A percentile compares a stretch with the other conserved stretches of the same genome.
Evolutionary conservation across 2,797 vertebrate species (phyloP).

Genomic region (Sebastes taczanowskii): DNA sequence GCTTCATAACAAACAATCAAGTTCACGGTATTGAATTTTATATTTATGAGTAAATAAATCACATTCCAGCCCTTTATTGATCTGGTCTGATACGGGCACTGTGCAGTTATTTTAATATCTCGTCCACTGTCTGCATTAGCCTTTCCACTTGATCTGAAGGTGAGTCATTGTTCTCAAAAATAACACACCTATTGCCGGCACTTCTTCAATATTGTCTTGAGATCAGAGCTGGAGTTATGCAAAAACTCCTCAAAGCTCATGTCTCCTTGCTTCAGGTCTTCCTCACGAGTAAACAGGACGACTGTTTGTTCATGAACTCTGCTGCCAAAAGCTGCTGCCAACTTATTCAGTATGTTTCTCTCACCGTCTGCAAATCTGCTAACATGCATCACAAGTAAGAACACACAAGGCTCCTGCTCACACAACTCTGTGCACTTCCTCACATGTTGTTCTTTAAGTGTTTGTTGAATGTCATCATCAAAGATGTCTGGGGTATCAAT

Average conservation of each 20-base stretch:
- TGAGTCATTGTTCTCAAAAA: neutral
- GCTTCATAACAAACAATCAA: neutral
- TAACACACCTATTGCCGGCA: neutral
- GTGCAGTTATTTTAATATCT: neutral
- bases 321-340: neutral
- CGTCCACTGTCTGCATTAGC: neutral
- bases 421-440: neutral
- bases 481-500: conserved; percentile 26
- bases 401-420: neutral
- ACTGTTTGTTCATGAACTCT: neutral
- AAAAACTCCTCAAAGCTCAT: fast-evolving
- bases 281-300: neutral
- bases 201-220: neutral
- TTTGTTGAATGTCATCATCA: neutral
- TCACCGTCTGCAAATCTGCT: conserved; percentile 16
- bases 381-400: neutral
- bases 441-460: fast-evolving
- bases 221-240: fast-evolving
- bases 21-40: neutral
- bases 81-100: neutral
- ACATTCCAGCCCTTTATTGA: neutral
- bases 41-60: neutral
- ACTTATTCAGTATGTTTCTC: neutral
- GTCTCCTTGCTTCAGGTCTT: fast-evolving
- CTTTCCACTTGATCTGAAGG: fast-evolving